A percentile compares a stretch with the other conserved stretches of the same genome.
Conservation (phyloP, 2,797 vertebrate species). For the Prionace glauca region DNA sequence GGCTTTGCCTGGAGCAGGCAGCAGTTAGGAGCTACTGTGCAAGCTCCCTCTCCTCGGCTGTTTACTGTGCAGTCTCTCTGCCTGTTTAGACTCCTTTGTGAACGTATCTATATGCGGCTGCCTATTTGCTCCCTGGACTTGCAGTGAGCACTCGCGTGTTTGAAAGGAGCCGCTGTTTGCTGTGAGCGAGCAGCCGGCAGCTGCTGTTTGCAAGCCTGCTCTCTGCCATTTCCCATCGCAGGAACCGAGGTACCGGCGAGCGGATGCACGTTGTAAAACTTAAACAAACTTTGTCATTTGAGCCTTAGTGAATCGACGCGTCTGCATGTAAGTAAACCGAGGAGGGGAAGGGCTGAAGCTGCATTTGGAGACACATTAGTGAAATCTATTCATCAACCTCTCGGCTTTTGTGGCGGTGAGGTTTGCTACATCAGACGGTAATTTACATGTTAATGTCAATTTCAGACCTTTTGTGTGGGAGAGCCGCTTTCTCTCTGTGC, state of each 20-base stretch:
- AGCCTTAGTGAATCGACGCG: too few relatives aligned
- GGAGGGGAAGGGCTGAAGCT: background rate
- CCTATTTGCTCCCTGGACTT: slow-evolving; percentile 4
- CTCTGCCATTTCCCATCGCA: background rate
- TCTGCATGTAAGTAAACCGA: background rate
- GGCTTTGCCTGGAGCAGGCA: background rate
- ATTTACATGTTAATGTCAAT: background rate
- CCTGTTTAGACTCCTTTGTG: background rate
- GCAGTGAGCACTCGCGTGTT: background rate
- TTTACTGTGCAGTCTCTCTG: background rate
- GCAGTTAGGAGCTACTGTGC: background rate
- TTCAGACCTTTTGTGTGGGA: slow-evolving; percentile 1
- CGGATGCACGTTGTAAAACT: background rate
- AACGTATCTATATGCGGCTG: background rate
- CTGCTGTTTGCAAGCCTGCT: background rate
- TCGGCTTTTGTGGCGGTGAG: background rate
- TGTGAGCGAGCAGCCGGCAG: background rate
- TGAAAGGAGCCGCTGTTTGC: slow-evolving; percentile 23
- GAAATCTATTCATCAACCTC: background rate
- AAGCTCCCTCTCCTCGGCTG: background rate
- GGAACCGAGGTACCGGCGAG: background rate
- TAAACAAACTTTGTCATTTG: slow-evolving; percentile 1
- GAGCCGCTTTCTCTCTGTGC: background rate
- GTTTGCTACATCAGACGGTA: background rate
- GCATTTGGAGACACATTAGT: background rate